phyloP scores from a whole-genome alignment of 2,113 vertebrate genomes.

The Zootoca vivipara region DNA sequence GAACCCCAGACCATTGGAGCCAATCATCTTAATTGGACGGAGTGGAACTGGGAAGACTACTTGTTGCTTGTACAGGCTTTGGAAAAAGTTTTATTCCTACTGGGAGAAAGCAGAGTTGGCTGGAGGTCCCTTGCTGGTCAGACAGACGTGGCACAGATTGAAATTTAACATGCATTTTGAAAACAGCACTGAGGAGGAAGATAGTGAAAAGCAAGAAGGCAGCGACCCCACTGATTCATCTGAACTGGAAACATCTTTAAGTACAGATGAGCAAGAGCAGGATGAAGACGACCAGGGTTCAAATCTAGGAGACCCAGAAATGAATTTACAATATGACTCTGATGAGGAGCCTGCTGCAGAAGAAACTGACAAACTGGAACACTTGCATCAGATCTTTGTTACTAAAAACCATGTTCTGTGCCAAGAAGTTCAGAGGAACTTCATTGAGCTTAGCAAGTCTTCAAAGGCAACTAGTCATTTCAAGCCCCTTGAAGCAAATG shows the following conservation, averaged over 20 bases:
- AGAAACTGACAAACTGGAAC: slow-evolving; percentile 62
- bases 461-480: slow-evolving; percentile 78
- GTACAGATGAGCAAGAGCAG: slow-evolving; percentile 36
- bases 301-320: neutral
- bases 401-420: slow-evolving; percentile 85
- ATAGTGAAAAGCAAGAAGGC: neutral
- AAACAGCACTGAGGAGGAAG: slow-evolving; percentile 24
- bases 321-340: neutral
- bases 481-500: slow-evolving; percentile 71
- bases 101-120: slow-evolving; percentile 76
- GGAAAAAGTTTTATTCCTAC: slow-evolving; percentile 80
- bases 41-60: slow-evolving; percentile 85
- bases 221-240: slow-evolving; percentile 29
- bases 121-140: slow-evolving; percentile 72
- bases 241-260: slow-evolving; percentile 22
- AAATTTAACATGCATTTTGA: slow-evolving; percentile 35
- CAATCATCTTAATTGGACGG: slow-evolving; percentile 83
- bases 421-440: slow-evolving; percentile 82
- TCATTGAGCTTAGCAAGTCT: slow-evolving; percentile 82
- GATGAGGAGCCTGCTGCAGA: neutral
- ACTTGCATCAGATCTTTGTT: slow-evolving; percentile 81
- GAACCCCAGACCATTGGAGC: slow-evolving; percentile 77
- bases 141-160: slow-evolving; percentile 69
- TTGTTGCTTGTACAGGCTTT: slow-evolving; percentile 82
- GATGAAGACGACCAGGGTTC: neutral